Base-by-base conservation (phyloP, 2,797 vertebrate genomes). In the Falco rusticolus region DNA sequence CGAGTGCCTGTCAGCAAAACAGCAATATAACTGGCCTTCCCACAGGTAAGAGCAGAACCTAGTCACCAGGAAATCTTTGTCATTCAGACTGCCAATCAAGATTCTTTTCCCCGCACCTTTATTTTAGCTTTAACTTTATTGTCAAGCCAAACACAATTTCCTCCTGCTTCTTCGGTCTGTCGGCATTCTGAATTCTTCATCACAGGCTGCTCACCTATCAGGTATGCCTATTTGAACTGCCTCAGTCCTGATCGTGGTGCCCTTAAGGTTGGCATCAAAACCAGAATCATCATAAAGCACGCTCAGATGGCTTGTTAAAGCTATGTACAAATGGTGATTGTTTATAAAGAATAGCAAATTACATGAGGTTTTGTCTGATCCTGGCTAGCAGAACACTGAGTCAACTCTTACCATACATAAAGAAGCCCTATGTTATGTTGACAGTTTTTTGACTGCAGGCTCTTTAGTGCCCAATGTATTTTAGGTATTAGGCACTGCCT, bases 311-410 rank as follows among this genome's bases (percentile, higher is more conserved):
- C 78, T 82, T 11, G 7, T 41, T 87, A 71, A 79, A 87, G 41
- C 68, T 76, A 19, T 3, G 9, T 43, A 96, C 59, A 91, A 92
- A 81, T 57, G 53, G 34, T 4, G 8, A 79, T 59, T 88, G 83
- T 91, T 93, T 37, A 29, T 54, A 33, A 75, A 87, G 48, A 91
- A 76, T 3, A 66, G 87, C 39, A 81, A 48, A 51, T 86, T 90
- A 63, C 13, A 13, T 3, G 47, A 86, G 65, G 29, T 43, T 93
- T 79, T 70, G 61, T 59, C 69, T 69, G 57, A 33, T 51, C 39
- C 43, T 81, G 57, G 25, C 69, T 56, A 50, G 34, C 74, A 63
- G 51, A 91, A 87, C 50, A 74, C n/a, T 59, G 45, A 80, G 37
- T 51, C 2, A 33, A 39, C 45, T 94, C 71, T 64, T 16, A 68